These are phyloP conservation scores for Mizuhopecten yessoensis DNA, from an alignment of 1,140 invertebrate species.

Conservation along the genomic window DNA sequence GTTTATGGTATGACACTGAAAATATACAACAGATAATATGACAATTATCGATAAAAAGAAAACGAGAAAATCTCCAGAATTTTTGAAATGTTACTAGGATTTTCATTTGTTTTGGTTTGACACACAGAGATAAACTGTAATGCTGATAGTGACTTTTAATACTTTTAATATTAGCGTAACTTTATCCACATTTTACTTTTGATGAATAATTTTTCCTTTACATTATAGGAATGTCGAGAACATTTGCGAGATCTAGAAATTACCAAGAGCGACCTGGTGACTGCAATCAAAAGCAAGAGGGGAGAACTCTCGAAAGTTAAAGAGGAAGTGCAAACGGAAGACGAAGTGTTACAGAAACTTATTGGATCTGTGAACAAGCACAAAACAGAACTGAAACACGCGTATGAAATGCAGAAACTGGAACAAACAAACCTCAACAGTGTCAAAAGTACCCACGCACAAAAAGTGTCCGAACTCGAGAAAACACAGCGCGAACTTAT, in stretches of 20 bases:
- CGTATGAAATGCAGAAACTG: constrained; percentile 77
- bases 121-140: too few species aligned
- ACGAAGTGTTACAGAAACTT: constrained; percentile 77
- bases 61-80: too few species aligned
- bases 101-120: too few species aligned
- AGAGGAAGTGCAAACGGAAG: constrained; percentile 76
- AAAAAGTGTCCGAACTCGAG: constrained; percentile 76
- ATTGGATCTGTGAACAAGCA: constrained; percentile 76
- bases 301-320: constrained; percentile 73
- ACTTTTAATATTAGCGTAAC: too few species aligned
- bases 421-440: constrained; percentile 77
- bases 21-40: too few species aligned
- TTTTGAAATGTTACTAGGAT: too few species aligned
- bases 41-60: too few species aligned
- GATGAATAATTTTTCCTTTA: background rate
- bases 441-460: constrained; percentile 75
- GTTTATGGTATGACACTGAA: too few species aligned
- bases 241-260: constrained; percentile 71
- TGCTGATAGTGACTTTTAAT: too few species aligned
- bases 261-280: constrained; percentile 72
- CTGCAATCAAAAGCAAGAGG: constrained; percentile 71
- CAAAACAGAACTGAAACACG: constrained; percentile 79
- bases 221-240: constrained; percentile 72
- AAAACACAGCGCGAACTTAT: constrained; percentile 74
- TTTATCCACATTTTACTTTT: too few species aligned